Conservation (phyloP, 2,113 vertebrate genomes). For the Eptesicus fuscus region DNA sequence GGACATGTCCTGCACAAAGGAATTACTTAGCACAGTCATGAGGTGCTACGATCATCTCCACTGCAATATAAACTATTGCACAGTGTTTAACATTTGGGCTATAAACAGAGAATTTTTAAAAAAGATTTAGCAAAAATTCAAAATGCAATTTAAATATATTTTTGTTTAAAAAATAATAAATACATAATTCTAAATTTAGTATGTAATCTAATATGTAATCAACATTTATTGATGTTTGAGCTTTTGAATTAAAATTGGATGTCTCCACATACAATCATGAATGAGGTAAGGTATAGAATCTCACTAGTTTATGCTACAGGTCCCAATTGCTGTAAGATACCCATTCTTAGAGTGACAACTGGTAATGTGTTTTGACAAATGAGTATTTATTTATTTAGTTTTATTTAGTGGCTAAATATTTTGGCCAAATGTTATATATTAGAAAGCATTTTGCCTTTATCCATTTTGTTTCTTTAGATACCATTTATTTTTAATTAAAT, state of each 20-base stretch:
- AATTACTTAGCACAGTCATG: not conserved
- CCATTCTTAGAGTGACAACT: not conserved
- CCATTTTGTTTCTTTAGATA: not conserved
- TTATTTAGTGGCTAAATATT: not conserved
- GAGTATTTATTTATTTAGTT: not conserved
- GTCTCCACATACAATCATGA: not conserved
- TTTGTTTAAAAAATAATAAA: slow-evolving; percentile 1
- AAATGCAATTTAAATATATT: not conserved
- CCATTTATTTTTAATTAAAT: slow-evolving; percentile 6
- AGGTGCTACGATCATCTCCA: not conserved
- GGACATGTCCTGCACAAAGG: not conserved
- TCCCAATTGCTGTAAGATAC: not conserved
- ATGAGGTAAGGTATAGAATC: not conserved
- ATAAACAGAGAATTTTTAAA: not conserved
- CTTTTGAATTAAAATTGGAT: not conserved
- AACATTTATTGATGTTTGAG: not conserved
- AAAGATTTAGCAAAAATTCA: not conserved
- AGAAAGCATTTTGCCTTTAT: not conserved
- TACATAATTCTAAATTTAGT: not conserved
- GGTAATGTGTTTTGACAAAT: not conserved
- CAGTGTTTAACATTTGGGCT: not conserved
- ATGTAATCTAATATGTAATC: not conserved
- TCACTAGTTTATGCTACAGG: not conserved
- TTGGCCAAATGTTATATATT: not conserved
- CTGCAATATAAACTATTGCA: not conserved